phyloP scores from a whole-genome alignment of 2,888 invertebrate species.

The Amitus sp. region DNA sequence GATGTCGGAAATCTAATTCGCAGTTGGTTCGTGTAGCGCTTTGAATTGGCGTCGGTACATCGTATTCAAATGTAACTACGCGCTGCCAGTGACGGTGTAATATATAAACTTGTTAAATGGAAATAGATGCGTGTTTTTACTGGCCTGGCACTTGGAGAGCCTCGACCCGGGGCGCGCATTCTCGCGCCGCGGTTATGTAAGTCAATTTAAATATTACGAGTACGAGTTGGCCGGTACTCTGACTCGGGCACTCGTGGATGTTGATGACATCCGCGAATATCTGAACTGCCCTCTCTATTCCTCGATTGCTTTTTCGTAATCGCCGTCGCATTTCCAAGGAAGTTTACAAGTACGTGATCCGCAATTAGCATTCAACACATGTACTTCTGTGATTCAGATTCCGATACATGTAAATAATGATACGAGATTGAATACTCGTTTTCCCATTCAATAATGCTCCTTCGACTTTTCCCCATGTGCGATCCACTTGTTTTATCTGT shows the following conservation, averaged over 20 bases:
- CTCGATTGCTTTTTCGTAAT: slow-evolving; percentile 27
- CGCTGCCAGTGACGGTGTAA: slow-evolving; percentile 63
- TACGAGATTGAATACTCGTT: slow-evolving; percentile 30
- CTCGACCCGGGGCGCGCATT: slow-evolving; percentile 43
- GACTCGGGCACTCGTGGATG: slow-evolving; percentile 34
- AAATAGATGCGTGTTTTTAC: slow-evolving; percentile 66
- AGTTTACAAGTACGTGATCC: too few species aligned
- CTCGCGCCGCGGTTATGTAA: slow-evolving; percentile 54
- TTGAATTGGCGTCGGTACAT: slow-evolving; percentile 53
- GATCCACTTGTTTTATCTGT: slow-evolving; percentile 6
- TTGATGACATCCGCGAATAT: slow-evolving; percentile 37
- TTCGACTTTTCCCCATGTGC: too few species aligned
- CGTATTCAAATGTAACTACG: slow-evolving; percentile 65
- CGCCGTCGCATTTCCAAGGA: too few species aligned
- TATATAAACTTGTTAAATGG: slow-evolving; percentile 66
- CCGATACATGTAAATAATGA: slow-evolving; percentile 34
- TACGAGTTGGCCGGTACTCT: slow-evolving; percentile 39
- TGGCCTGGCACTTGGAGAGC: slow-evolving; percentile 52
- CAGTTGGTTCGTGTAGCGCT: slow-evolving; percentile 44
- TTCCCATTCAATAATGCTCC: slow-evolving; percentile 16
- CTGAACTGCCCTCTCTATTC: not conserved
- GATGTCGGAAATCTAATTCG: slow-evolving; percentile 47
- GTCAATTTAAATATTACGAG: slow-evolving; percentile 62
- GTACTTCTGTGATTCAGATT: slow-evolving; percentile 27
- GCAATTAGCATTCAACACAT: slow-evolving; percentile 35